phyloP scores from a whole-genome alignment of 2,797 vertebrate genomes.

The Pseudopleuronectes americanus region DNA sequence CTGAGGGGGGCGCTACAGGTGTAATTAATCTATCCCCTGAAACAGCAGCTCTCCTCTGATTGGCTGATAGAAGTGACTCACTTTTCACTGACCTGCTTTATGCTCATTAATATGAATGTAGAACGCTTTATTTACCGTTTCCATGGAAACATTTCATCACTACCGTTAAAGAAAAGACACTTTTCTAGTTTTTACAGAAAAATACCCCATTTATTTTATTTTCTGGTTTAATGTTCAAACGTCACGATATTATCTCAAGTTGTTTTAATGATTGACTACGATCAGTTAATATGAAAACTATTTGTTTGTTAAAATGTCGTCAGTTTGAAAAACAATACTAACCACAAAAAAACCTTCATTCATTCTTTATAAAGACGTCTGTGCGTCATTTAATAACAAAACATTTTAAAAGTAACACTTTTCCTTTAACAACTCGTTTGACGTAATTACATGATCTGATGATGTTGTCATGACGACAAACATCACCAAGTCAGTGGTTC shows the following conservation, averaged over 20 bases:
- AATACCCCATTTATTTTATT: background rate
- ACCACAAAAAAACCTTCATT: too few species aligned
- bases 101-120: background rate
- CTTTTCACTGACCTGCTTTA: background rate
- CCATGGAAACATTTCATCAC: background rate
- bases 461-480: background rate
- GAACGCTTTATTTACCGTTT: background rate
- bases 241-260: too few species aligned
- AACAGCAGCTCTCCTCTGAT: background rate
- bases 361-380: too few species aligned
- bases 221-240: background rate
- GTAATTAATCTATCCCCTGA: background rate
- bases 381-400: too few species aligned
- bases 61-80: background rate
- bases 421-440: too few species aligned
- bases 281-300: too few species aligned
- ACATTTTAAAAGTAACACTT: too few species aligned
- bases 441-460: background rate
- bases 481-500: background rate
- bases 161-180: too few species aligned
- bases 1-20: too few species aligned
- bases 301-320: too few species aligned
- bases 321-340: too few species aligned
- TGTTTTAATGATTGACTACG: too few species aligned
- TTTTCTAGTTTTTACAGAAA: background rate